Conservation (phyloP, 2,113 vertebrate genomes). For the Brachypodius melanocephalos region DNA sequence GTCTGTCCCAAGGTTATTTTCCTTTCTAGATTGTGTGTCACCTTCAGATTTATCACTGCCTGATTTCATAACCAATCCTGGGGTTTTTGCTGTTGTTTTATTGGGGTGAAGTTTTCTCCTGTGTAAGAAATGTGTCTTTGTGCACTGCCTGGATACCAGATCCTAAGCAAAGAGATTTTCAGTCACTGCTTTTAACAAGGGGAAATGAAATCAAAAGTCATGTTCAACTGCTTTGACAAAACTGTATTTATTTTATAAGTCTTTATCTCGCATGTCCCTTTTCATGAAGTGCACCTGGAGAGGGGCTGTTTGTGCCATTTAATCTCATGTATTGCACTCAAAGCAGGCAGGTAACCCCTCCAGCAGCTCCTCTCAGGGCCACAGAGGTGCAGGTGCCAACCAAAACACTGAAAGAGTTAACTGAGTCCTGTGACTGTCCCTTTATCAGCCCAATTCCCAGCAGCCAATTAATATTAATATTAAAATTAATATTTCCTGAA, state of each 20-base stretch:
- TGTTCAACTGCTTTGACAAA: not conserved
- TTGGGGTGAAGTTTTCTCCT: not conserved
- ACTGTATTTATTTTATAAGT: not conserved
- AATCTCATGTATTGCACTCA: too few species aligned
- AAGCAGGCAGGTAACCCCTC: not conserved
- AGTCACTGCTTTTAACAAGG: not conserved
- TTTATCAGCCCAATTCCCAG: not conserved
- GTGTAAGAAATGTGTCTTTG: not conserved
- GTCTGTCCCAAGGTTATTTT: not conserved
- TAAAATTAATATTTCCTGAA: conserved; percentile 10
- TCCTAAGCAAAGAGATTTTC: not conserved
- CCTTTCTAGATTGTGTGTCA: not conserved
- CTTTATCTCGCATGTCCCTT: not conserved
- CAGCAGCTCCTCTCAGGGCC: not conserved
- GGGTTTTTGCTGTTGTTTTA: not conserved
- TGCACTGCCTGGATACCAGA: not conserved
- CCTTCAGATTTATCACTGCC: not conserved
- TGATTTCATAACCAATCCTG: not conserved
- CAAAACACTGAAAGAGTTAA: not conserved
- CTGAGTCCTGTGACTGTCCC: not conserved
- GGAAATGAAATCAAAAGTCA: not conserved
- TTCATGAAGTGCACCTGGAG: not conserved
- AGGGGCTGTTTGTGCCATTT: not conserved
- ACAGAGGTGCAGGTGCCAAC: not conserved
- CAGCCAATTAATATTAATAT: not conserved